A percentile compares a stretch with the other conserved stretches of the same genome.
Evolutionary conservation across 2,797 vertebrate species (phyloP).

Genomic region (Bufotes viridis): DNA sequence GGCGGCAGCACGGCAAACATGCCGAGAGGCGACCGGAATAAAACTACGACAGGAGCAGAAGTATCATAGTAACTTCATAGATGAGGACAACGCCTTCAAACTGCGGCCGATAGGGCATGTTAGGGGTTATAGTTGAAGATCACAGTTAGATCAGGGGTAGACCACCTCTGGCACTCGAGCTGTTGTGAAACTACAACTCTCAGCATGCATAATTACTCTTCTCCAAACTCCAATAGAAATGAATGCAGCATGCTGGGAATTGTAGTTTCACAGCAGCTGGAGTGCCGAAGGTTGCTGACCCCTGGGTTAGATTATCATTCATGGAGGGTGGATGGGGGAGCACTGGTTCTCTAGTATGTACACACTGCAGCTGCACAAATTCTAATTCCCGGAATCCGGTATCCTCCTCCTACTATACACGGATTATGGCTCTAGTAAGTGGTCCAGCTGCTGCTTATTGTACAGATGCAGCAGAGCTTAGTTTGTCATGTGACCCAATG

Average conservation of each 20-base stretch:
- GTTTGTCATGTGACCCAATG: neutral
- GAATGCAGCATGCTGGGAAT: neutral
- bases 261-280: neutral
- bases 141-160: neutral
- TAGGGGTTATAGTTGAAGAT: neutral
- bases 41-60: too few relatives aligned
- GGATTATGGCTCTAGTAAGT: neutral
- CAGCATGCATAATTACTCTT: too few relatives aligned
- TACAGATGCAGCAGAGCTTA: conserved; percentile 29
- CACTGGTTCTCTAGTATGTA: neutral
- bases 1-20: too few relatives aligned
- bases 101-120: neutral
- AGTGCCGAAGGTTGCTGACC: neutral
- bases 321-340: neutral
- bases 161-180: too few relatives aligned
- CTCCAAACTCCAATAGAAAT: too few relatives aligned
- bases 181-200: too few relatives aligned
- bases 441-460: conserved; percentile 9
- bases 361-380: neutral
- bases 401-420: neutral
- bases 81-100: neutral
- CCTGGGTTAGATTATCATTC: neutral
- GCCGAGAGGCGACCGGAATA: too few relatives aligned
- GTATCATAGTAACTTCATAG: neutral
- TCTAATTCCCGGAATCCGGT: neutral